A percentile compares a stretch with the other conserved stretches of the same genome.
phyloP scores from a whole-genome alignment of 2,113 vertebrate genomes.

The Ictidomys tridecemlineatus region DNA sequence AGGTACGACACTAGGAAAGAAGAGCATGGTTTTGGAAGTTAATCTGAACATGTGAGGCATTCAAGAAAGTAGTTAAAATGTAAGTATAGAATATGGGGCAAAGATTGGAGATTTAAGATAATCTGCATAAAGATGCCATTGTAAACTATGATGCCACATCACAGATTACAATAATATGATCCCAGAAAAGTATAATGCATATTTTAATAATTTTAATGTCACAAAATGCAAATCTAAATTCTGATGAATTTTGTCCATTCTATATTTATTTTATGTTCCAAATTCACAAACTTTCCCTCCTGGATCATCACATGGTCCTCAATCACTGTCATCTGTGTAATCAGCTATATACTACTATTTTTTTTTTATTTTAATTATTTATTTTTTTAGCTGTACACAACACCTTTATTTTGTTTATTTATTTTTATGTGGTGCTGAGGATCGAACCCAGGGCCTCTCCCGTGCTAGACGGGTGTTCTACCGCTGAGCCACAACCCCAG shows the following conservation, averaged over 20 bases:
- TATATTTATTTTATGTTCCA: neutral
- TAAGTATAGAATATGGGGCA: neutral
- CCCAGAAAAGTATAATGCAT: neutral
- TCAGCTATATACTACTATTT: neutral
- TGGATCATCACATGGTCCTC: neutral
- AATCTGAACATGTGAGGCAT: neutral
- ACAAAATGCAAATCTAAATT: constrained; percentile 48
- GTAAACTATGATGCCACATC: neutral
- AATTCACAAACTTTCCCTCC: neutral
- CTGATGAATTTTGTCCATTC: neutral
- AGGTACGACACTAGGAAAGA: neutral
- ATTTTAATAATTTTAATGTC: constrained; percentile 11
- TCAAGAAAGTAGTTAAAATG: neutral
- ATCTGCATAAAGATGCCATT: neutral
- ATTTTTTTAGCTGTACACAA: no score
- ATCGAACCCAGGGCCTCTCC: no score
- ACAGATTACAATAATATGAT: neutral
- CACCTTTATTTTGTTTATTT: no score
- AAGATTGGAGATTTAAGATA: neutral
- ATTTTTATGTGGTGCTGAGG: no score
- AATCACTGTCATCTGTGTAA: neutral
- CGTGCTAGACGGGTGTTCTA: no score
- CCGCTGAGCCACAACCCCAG: no score
- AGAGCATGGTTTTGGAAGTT: neutral
- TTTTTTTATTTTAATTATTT: no score